Evolutionary conservation across 2,888 invertebrate genomes (phyloP), one percentile per base, ranked within the genome.

Genomic region (Quadroppia sp.): DNA sequence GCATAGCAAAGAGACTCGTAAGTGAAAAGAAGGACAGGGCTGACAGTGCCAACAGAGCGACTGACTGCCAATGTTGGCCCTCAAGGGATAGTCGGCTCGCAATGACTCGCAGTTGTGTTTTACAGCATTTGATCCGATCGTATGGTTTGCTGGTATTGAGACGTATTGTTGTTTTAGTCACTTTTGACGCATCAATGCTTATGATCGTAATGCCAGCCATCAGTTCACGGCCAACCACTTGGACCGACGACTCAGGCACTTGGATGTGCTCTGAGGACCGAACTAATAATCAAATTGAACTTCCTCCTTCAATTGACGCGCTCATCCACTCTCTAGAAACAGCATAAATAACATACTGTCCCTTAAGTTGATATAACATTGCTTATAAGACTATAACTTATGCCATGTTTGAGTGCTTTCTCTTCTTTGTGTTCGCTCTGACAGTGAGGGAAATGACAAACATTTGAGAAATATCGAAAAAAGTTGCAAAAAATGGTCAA

Each of bases 201-300:
- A 64, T 64, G 64, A 64, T 64, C 36, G 36, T 64, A 17, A 36
- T 11, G n/a, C n/a, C n/a, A 64, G 40, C 20, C 11, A 11, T n/a
- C 36, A n/a, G 64, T 64, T 64, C 64, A 64, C 36, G 64, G 64
- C 28, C 56, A 53, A 9, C 4, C 11, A 11, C 25, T 7, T 15
- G 9, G 50, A 1, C 50, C n/a, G 17, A 36, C 11, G 6, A 11
- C 36, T 7, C 36, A 36, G 36, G 11, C 20, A n/a, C 1, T 36
- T 64, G 17, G 64, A 36, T 64, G 36, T 64, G 64, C 64, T 64
- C 64, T 64, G n/a, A 36, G 48, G 70, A 70, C 42, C 77, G 32
- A 61, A 25, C 50, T 71, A 71, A 73, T 50, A 74, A 74, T 74
- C 74, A 53, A 72, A 71, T 74, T 73, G 71, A 56, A 71, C 59